Evolutionary conservation across 2,888 invertebrate genomes (phyloP).

Genomic region (Pandemis heparana): DNA sequence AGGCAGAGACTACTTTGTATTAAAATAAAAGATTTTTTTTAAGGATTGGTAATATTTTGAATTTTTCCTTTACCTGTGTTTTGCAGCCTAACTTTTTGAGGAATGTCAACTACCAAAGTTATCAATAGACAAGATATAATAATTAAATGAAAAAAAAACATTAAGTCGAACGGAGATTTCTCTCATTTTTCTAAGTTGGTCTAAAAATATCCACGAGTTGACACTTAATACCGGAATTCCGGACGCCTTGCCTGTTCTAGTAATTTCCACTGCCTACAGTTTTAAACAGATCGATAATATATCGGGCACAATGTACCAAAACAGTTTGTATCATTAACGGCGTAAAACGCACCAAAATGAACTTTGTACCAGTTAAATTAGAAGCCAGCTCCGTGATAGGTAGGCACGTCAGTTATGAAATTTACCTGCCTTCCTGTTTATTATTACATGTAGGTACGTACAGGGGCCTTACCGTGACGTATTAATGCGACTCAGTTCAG

Average conservation of each 20-base stretch:
- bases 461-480: no score
- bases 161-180: not conserved
- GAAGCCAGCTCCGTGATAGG: not conserved
- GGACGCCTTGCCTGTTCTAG: not conserved
- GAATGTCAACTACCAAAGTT: no score
- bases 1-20: no score
- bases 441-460: not conserved
- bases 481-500: no score
- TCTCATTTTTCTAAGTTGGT: no score
- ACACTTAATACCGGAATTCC: not conserved
- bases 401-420: not conserved
- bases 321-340: not conserved
- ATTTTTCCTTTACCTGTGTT: no score
- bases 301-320: conserved; percentile 6
- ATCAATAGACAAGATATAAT: no score
- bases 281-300: not conserved
- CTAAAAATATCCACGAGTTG: not conserved
- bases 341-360: not conserved
- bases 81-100: no score
- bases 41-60: no score
- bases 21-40: no score
- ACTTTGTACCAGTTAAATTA: not conserved
- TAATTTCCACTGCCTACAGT: not conserved
- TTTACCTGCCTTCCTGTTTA: not conserved
- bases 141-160: no score